Evolutionary conservation across 2,797 vertebrate genomes (phyloP), one percentile per base, ranked within the genome.

Genomic region (Ceyx erithaca): DNA sequence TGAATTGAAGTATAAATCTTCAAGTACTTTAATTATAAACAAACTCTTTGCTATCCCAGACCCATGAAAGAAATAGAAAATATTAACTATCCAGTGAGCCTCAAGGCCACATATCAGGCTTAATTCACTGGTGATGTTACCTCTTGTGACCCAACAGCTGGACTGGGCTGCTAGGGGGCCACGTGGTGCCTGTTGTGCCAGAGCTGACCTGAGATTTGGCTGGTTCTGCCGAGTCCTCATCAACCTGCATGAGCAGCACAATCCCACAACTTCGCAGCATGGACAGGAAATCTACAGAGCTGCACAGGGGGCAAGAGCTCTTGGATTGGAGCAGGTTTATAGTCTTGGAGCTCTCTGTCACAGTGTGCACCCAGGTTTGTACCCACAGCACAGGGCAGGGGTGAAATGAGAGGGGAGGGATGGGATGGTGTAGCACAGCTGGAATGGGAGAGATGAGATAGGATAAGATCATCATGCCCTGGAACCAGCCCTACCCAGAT

Each of bases 21-120:
- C 87, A 21, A 67, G 62, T 69, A 87, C 59, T 95, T 91, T 91
- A 93, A 96, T 95, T 94, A 95, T 54, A 93, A 96, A 90, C 75
- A 92, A 83, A 93, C 86, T 85, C 93, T 68, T 68, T 61, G 25
- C 75, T 70, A 69, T 82, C 37, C 66, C 7, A 11, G 66, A 67
- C 55, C 73, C 81, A 5, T 9, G 85, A 51, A 35, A 64, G 66
- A 94, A 94, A 94, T 77, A 75, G 95, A 93, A 95, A 94, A 95
- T 33, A 84, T 89, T 48, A 79, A 76, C 25, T 43, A 9, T 28
- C 67, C 51, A 16, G 92, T 5, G 72, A 71, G 80, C 85, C 79
- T 89, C 76, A 94, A 90, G 93, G 92, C 83, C 87, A 73, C 59
- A 7, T 10, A n/a, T 3, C 18, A 28, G 66, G 33, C 54, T 85